Base-by-base conservation (phyloP, 2,888 invertebrate species). In the Biston stratarius region DNA sequence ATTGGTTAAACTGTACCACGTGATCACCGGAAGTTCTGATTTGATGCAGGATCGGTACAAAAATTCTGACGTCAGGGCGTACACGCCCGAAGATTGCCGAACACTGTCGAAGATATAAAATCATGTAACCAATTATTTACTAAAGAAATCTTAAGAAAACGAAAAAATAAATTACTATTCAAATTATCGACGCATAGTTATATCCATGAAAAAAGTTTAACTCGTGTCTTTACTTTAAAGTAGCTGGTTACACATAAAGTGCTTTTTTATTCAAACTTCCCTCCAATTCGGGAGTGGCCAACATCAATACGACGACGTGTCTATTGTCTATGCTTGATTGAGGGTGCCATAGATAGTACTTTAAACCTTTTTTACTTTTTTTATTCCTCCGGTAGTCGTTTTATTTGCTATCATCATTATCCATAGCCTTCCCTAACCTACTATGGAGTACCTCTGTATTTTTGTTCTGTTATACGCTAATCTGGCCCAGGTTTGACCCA, bases 281-380 rank as follows among this genome's bases (percentile, higher is more conserved):
- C 94, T 83, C 93, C 82, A 80, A 84, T 83, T 83, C 85, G 90
- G 92, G 93, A 93, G 92, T 88, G 94, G 92, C 88, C 87, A 85
- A 84, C 86, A 88, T 91, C 90, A 87, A 89, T 91, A 90, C 86
- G 85, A 90, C 88, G 85, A 91, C 91, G 91, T 91, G 91, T 92
- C 81, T 85, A 82, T 74, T 83, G 80, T 87, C 82, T 89, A 86
- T 89, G 85, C 74, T 77, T 69, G 79, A 76, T 42, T 58, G 79
- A 80, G 71, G 78, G 55, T 57, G 75, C 77, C 89, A 89, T 82
- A 88, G 82, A 80, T 74, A 73, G 80, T 5, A 49, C 11, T 59
- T 68, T 72, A 77, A 72, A 71, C 68, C 56, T 64, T 55, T 71
- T 15, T 62, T 40, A 14, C 11, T 24, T 49, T 48, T 38, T 38